Evolutionary conservation across 2,888 invertebrate genomes (phyloP).

Genomic region (Nomada lathburiana): DNA sequence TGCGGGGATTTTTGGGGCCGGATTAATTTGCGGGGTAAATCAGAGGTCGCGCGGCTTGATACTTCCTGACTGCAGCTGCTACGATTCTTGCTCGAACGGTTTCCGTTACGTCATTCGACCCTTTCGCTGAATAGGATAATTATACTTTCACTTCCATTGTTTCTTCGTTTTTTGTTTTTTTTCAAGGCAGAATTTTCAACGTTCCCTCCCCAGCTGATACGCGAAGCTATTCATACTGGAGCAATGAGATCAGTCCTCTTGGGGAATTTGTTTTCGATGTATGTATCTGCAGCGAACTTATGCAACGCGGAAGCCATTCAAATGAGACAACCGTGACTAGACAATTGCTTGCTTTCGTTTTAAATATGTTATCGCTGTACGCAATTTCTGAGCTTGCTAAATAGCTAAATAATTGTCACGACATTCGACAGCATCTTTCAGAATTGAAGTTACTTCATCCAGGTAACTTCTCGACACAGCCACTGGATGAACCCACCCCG

Average conservation of each 20-base stretch:
- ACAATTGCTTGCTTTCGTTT: background rate
- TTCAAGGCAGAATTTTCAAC: background rate
- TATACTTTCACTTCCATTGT: conserved; percentile 34
- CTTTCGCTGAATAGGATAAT: background rate
- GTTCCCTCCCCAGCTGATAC: background rate
- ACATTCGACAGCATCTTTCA: too few species aligned
- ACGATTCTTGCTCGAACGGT: background rate
- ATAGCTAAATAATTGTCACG: too few species aligned
- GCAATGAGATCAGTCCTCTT: background rate
- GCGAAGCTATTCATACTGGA: background rate
- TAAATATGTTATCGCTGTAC: background rate
- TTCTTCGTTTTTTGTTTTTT: background rate
- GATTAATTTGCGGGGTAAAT: background rate
- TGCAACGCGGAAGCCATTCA: too few species aligned
- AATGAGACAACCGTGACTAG: too few species aligned
- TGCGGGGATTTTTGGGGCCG: background rate
- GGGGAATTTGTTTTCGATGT: too few species aligned
- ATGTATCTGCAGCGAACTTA: too few species aligned
- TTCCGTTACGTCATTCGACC: background rate
- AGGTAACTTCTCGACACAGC: background rate
- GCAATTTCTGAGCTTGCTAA: too few species aligned
- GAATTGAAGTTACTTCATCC: too few species aligned
- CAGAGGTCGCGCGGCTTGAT: background rate
- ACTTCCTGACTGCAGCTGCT: background rate
- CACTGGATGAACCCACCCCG: conserved; percentile 36